These are phyloP conservation scores for Pipra filicauda DNA, from an alignment of 2,113 vertebrate genomes.

Conservation along the genomic window DNA sequence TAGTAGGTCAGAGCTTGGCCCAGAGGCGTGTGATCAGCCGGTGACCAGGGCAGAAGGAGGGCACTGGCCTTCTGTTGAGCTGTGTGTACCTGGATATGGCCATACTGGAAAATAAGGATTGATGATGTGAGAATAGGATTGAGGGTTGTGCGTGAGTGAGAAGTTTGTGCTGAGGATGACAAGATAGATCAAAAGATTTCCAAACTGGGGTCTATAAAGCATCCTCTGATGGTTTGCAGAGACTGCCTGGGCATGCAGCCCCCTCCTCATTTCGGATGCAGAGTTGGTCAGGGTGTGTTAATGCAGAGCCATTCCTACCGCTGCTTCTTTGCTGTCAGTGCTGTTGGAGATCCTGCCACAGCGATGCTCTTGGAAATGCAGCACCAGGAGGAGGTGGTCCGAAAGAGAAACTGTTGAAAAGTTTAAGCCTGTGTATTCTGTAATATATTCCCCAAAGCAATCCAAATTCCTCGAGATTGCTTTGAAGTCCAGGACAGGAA, in stretches of 20 bases:
- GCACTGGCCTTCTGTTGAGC: background rate
- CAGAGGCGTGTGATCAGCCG: fast-evolving
- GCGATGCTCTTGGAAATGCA: background rate
- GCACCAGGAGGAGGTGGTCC: background rate
- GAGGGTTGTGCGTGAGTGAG: background rate
- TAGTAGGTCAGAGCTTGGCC: background rate
- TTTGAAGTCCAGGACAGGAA: slow-evolving; percentile 10
- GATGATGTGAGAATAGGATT: background rate
- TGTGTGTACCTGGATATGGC: background rate
- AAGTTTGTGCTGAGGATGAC: background rate
- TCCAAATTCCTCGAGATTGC: background rate
- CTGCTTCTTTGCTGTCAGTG: background rate
- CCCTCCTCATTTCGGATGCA: background rate
- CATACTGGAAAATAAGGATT: background rate
- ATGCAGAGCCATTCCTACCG: background rate
- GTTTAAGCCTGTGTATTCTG: background rate
- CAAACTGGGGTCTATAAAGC: background rate
- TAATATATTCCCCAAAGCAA: background rate
- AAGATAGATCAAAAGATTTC: background rate
- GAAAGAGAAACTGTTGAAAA: background rate
- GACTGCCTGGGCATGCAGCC: background rate
- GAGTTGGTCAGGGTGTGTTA: background rate
- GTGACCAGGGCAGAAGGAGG: background rate
- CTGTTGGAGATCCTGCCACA: background rate
- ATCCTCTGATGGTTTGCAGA: background rate